A percentile compares a stretch with the other conserved stretches of the same genome.
Evolutionary conservation across 2,888 invertebrate species (phyloP).

Genomic region (Andrena praecox): DNA sequence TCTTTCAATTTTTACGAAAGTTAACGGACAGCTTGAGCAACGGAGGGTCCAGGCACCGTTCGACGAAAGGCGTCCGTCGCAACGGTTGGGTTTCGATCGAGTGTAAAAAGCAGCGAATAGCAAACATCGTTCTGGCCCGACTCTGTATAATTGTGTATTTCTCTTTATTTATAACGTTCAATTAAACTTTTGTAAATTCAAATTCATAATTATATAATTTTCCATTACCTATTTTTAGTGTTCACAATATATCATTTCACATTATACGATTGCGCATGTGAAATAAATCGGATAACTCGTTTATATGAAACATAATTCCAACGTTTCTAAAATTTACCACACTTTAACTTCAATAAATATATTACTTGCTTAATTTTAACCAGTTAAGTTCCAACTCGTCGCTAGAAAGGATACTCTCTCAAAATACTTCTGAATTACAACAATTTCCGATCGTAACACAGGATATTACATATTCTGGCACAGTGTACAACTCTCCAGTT

Average conservation of each 20-base stretch:
- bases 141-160: conserved; percentile 70
- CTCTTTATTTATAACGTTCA: conserved; percentile 71
- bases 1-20: too few relatives aligned
- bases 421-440: conserved; percentile 66
- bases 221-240: conserved; percentile 67
- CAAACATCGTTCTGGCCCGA: conserved; percentile 42
- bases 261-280: conserved; percentile 71
- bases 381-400: conserved; percentile 64
- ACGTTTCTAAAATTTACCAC: conserved; percentile 73
- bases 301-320: conserved; percentile 71
- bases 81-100: not conserved
- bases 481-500: conserved; percentile 51
- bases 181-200: conserved; percentile 73
- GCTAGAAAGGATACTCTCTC: conserved; percentile 65
- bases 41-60: not conserved
- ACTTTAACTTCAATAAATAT: conserved; percentile 74
- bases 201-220: conserved; percentile 68
- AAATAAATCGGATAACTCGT: conserved; percentile 66
- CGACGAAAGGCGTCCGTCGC: not conserved
- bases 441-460: conserved; percentile 60
- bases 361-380: conserved; percentile 70
- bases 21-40: too few relatives aligned
- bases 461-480: conserved; percentile 63
- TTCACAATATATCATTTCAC: conserved; percentile 69
- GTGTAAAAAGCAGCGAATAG: not conserved